A percentile compares a stretch with the other conserved stretches of the same genome.
Conservation (phyloP, 2,113 vertebrate genomes). For the Beaufortia kweichowensis region DNA sequence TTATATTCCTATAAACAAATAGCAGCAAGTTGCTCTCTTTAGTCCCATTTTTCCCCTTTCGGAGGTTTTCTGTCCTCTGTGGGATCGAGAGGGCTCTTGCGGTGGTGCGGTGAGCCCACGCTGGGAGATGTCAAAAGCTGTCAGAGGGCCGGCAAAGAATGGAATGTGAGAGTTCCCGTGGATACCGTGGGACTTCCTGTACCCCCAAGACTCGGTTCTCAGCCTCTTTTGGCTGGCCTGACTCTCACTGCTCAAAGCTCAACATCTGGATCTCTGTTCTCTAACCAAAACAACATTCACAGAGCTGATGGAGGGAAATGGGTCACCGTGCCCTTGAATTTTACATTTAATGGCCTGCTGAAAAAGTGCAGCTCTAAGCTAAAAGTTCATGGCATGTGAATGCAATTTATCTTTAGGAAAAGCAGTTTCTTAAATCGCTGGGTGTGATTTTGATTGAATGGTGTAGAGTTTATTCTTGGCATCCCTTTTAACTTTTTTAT, state of each 20-base stretch:
- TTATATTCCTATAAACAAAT: neutral
- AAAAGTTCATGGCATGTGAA: conserved; percentile 18
- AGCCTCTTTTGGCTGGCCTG: conserved; percentile 47
- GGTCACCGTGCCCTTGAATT: conserved; percentile 48
- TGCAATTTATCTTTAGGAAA: neutral
- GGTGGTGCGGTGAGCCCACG: conserved; percentile 56
- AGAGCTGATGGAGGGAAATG: conserved; percentile 41
- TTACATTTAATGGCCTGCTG: conserved; percentile 45
- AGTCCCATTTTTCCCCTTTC: neutral
- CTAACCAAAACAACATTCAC: conserved; percentile 56
- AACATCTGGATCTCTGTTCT: conserved; percentile 73
- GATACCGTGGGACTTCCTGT: conserved; percentile 81
- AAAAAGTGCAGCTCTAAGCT: conserved; percentile 37
- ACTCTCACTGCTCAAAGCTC: conserved; percentile 25
- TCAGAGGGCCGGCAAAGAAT: conserved; percentile 71
- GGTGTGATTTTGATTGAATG: conserved; percentile 18
- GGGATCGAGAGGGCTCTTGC: conserved; percentile 10
- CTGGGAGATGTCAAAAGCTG: conserved; percentile 74
- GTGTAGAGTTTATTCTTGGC: too few relatives aligned
- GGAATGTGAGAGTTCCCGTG: conserved; percentile 76
- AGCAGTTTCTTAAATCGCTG: neutral
- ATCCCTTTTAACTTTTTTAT: too few relatives aligned
- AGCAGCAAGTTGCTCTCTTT: neutral
- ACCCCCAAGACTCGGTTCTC: conserved; percentile 57
- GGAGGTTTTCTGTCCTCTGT: conserved; percentile 18